Conservation (phyloP, 2,113 vertebrate species). For the Rhombomys opimus region DNA sequence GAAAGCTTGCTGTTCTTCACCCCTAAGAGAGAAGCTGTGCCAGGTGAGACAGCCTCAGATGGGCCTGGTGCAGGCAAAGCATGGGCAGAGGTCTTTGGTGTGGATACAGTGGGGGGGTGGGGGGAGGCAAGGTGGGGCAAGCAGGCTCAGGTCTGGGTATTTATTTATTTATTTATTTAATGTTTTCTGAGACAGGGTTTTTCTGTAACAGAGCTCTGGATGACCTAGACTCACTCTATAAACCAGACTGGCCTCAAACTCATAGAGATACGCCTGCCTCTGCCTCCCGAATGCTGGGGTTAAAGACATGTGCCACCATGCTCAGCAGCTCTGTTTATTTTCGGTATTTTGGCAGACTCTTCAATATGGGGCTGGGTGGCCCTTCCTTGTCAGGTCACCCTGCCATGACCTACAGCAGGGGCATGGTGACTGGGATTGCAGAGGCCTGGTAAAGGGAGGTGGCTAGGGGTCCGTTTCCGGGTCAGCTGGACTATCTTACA, state of each 20-base stretch:
- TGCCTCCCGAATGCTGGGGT: too few relatives aligned
- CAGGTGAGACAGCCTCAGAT: fast-evolving
- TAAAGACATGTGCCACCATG: neutral
- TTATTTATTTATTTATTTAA: too few relatives aligned
- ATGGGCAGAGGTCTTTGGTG: neutral
- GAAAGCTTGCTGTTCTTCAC: neutral
- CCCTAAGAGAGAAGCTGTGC: neutral
- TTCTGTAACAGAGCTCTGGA: too few relatives aligned
- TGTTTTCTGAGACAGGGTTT: neutral
- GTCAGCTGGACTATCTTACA: neutral
- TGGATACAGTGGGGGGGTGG: neutral
- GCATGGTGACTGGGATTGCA: neutral
- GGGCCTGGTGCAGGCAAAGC: neutral
- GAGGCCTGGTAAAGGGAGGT: neutral
- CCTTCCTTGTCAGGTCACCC: neutral
- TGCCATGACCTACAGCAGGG: neutral
- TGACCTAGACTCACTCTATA: too few relatives aligned
- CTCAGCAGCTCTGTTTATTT: neutral
- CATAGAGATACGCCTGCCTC: too few relatives aligned
- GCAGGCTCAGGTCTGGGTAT: neutral
- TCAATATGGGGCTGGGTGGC: neutral
- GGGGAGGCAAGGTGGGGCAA: neutral
- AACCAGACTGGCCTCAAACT: too few relatives aligned
- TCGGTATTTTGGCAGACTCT: neutral
- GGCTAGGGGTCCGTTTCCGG: neutral